Conservation (phyloP, 2,888 invertebrate species). For the Amphimallon solstitiale region DNA sequence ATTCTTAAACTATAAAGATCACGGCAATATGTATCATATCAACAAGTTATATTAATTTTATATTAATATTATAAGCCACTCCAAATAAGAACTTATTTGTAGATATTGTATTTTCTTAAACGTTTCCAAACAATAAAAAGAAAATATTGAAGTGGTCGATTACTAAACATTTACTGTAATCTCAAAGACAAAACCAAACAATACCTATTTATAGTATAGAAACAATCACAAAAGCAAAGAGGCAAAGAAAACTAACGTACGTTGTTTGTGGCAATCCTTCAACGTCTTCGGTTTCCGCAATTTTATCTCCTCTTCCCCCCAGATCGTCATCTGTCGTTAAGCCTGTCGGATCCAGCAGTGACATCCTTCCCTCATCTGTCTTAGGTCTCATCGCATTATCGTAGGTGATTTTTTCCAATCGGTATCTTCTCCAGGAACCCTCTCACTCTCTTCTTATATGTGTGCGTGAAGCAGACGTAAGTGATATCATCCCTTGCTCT, state of each 20-base stretch:
- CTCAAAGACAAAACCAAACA: conserved; percentile 6
- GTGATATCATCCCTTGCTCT: not conserved
- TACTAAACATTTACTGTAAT: too few relatives aligned
- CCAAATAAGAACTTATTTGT: too few relatives aligned
- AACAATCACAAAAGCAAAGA: conserved; percentile 1
- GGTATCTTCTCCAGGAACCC: conserved; percentile 1
- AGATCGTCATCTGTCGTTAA: conserved; percentile 56
- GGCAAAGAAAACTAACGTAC: conserved; percentile 25
- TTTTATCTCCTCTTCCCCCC: conserved; percentile 48
- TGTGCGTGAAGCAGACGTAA: too few relatives aligned
- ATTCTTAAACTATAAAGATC: too few relatives aligned
- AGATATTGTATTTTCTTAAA: too few relatives aligned
- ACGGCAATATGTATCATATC: too few relatives aligned
- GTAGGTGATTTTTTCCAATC: conserved; percentile 45
- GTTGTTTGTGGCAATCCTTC: conserved; percentile 48
- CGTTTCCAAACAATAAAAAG: too few relatives aligned
- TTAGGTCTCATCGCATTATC: conserved; percentile 50
- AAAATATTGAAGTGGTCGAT: too few relatives aligned
- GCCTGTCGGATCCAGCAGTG: conserved; percentile 52
- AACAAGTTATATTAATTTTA: too few relatives aligned
- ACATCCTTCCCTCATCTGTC: conserved; percentile 59
- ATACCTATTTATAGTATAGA: not conserved
- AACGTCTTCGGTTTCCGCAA: conserved; percentile 53
- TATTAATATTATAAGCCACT: too few relatives aligned
- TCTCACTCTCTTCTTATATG: not conserved